Conservation (phyloP, 2,888 invertebrate species). For the Nebria salina region DNA sequence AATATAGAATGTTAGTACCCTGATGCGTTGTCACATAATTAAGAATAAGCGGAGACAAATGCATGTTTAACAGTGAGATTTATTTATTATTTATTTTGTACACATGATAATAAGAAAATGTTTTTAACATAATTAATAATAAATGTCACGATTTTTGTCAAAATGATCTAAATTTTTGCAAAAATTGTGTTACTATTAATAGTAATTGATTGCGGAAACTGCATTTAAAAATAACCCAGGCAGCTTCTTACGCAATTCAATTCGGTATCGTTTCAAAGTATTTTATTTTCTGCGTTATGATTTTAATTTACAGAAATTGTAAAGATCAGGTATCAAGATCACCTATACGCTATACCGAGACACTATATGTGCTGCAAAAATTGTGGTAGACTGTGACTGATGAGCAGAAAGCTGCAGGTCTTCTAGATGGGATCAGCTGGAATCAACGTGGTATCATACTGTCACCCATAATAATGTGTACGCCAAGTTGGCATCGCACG, state of each 20-base stretch:
- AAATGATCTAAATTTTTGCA: no score
- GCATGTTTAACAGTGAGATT: no score
- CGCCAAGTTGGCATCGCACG: background rate
- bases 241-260: no score
- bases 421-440: conserved; percentile 39
- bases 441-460: conserved; percentile 34
- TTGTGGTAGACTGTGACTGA: conserved; percentile 25
- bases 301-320: no score
- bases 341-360: background rate
- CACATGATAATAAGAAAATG: no score
- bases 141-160: background rate
- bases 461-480: conserved; percentile 43
- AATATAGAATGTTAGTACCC: background rate
- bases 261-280: no score
- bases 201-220: no score
- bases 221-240: no score
- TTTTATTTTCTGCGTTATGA: no score
- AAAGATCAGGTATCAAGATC: background rate
- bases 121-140: background rate
- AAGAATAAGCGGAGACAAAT: background rate
- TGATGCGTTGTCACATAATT: background rate
- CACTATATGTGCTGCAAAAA: conserved; percentile 5
- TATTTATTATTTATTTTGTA: no score
- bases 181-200: no score
- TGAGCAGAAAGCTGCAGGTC: conserved; percentile 36